Conservation (phyloP, 2,888 invertebrate species). For the Sphaerophoria rueppellii region DNA sequence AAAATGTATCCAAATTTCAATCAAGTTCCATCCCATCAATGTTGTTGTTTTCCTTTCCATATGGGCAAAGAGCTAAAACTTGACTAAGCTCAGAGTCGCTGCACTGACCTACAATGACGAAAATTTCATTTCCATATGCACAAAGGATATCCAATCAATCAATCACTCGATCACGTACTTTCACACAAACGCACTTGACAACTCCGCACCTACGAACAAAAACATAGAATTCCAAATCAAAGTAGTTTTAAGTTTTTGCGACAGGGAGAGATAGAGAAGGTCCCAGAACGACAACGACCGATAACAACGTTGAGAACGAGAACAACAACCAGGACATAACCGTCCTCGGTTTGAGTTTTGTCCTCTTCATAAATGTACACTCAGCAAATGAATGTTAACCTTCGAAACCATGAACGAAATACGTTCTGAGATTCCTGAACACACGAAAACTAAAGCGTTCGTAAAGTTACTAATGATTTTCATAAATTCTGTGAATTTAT, state of each 20-base stretch:
- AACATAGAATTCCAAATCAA: slow-evolving; percentile 67
- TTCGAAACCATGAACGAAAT: too few species aligned
- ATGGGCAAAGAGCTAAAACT: not conserved
- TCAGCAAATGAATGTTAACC: too few species aligned
- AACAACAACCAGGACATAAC: slow-evolving; percentile 22
- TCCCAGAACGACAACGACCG: not conserved
- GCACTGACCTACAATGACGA: slow-evolving; percentile 14
- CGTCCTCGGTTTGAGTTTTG: not conserved
- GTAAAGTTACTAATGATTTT: too few species aligned
- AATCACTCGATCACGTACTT: slow-evolving; percentile 69
- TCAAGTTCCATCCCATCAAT: not conserved
- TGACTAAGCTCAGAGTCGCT: not conserved
- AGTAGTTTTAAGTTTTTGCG: slow-evolving; percentile 25
- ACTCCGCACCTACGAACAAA: slow-evolving; percentile 58
- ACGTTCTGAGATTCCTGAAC: too few species aligned
- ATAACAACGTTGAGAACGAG: not conserved
- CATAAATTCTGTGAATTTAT: too few species aligned
- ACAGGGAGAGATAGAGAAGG: not conserved
- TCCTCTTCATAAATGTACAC: too few species aligned
- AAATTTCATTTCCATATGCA: slow-evolving; percentile 25
- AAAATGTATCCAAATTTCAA: not conserved
- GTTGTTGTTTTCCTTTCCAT: not conserved
- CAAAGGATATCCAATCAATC: slow-evolving; percentile 69
- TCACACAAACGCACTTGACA: slow-evolving; percentile 60
- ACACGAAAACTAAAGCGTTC: too few species aligned